Conservation (phyloP, 2,113 vertebrate genomes). For the Alectura lathami region DNA sequence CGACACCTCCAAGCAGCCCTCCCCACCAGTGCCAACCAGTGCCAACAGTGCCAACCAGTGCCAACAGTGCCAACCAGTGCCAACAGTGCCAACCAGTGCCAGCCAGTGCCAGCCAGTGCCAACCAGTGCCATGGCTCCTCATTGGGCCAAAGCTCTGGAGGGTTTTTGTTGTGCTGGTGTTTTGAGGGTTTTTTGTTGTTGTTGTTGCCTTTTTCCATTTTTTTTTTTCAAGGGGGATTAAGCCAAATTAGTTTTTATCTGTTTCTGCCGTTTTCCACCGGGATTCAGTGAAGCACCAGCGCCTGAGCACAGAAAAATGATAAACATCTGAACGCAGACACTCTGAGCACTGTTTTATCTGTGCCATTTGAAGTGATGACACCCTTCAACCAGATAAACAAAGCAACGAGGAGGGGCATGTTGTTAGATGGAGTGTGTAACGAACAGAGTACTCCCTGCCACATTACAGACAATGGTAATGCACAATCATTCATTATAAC, state of each 20-base stretch:
- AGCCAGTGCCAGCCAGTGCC: accelerated
- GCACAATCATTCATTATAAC: slow-evolving; percentile 78
- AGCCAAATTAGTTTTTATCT: neutral
- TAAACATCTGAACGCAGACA: neutral
- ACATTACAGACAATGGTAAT: slow-evolving; percentile 57
- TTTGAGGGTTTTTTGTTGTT: neutral
- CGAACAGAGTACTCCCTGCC: slow-evolving; percentile 30
- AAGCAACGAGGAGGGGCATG: neutral
- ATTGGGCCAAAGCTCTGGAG: neutral
- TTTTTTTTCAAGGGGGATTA: neutral
- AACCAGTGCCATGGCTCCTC: neutral
- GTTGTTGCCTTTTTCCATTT: neutral
- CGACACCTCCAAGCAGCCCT: neutral
- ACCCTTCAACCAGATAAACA: slow-evolving; percentile 23
- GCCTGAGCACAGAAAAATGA: neutral
- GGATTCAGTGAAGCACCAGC: neutral
- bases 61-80: neutral
- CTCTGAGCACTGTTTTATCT: neutral
- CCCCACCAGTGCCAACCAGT: neutral
- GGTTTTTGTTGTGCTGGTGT: no score
- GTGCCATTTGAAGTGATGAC: neutral
- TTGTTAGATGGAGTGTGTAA: slow-evolving; percentile 4
- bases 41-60: neutral
- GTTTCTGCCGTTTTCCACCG: neutral
- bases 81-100: neutral